Conservation (phyloP, 2,113 vertebrate species). For the Lynx canadensis region DNA sequence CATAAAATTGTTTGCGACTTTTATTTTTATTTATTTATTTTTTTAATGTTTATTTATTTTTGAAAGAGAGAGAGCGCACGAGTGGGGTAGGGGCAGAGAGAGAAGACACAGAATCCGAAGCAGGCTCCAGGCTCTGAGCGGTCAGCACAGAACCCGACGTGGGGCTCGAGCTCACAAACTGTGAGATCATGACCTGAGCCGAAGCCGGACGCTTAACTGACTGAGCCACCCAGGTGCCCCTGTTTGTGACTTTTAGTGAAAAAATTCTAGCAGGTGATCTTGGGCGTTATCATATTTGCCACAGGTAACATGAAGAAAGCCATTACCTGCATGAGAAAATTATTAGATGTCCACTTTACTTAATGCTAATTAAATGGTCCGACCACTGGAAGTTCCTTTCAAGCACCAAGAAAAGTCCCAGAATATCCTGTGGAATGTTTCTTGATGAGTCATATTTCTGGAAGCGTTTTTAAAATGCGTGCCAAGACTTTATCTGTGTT, state of each 20-base stretch:
- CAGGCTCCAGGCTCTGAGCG: too few relatives aligned
- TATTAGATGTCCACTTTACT: not conserved
- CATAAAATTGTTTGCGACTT: not conserved
- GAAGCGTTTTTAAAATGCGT: slow-evolving; percentile 10
- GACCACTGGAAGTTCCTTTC: not conserved
- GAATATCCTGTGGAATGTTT: not conserved
- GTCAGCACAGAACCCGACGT: too few relatives aligned
- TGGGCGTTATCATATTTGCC: not conserved
- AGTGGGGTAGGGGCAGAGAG: too few relatives aligned
- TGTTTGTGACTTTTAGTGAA: not conserved
- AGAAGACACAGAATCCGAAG: too few relatives aligned
- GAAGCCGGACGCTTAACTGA: too few relatives aligned
- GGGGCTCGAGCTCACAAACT: too few relatives aligned
- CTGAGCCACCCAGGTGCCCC: too few relatives aligned
- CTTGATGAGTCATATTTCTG: not conserved
- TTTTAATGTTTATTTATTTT: too few relatives aligned
- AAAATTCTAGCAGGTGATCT: not conserved
- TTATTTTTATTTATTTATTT: not conserved
- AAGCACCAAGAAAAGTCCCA: not conserved
- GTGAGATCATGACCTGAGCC: too few relatives aligned
- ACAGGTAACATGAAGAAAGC: not conserved
- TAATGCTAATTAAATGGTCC: not conserved
- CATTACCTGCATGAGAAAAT: not conserved
- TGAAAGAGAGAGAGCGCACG: too few relatives aligned
- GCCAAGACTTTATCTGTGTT: not conserved